phyloP scores from a whole-genome alignment of 2,888 invertebrate genomes.

The Eledone cirrhosa region DNA sequence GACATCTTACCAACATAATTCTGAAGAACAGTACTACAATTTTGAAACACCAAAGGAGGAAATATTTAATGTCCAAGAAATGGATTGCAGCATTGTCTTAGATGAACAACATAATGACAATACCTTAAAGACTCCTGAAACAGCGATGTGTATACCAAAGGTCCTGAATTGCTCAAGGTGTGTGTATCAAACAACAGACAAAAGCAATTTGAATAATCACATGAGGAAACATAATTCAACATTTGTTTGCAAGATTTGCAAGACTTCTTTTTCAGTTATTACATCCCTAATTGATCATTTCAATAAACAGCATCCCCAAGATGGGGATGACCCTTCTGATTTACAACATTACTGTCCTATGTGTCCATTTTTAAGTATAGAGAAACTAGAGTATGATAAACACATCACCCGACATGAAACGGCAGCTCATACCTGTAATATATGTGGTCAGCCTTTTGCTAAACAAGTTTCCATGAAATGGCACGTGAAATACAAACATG shows the following conservation, averaged over 20 bases:
- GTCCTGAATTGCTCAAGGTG: conserved; percentile 43
- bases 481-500: conserved; percentile 7
- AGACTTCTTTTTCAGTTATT: background rate
- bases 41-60: no score
- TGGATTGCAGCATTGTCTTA: conserved; percentile 9
- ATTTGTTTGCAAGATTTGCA: conserved; percentile 10
- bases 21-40: no score
- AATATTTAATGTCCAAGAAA: no score
- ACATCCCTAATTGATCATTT: background rate
- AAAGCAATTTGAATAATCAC: conserved; percentile 42
- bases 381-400: conserved; percentile 4
- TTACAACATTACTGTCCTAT: background rate
- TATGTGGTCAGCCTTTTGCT: conserved; percentile 3
- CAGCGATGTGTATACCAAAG: conserved; percentile 29
- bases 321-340: background rate
- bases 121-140: background rate
- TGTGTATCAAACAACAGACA: conserved; percentile 42
- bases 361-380: background rate
- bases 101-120: background rate
- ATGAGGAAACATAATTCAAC: conserved; percentile 37
- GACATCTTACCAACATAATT: no score
- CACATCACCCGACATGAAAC: conserved; percentile 18
- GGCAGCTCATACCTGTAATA: background rate
- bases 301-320: background rate
- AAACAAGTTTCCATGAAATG: conserved; percentile 21